phyloP scores from a whole-genome alignment of 2,113 vertebrate genomes.

The Urocolius indicus region DNA sequence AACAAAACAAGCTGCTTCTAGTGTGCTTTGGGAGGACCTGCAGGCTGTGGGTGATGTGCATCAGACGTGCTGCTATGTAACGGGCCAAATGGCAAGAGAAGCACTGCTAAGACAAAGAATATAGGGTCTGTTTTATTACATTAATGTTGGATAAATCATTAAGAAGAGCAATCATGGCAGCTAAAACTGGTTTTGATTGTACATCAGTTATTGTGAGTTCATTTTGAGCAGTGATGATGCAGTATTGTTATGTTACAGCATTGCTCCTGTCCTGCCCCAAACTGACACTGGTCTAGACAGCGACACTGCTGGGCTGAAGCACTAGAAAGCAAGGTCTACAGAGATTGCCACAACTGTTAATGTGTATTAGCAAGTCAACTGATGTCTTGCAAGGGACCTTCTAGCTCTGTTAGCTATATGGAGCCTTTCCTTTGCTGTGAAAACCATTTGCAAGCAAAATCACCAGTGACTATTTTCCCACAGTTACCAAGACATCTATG shows the following conservation, averaged over 20 bases:
- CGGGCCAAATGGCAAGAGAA: background rate
- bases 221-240: background rate
- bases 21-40: background rate
- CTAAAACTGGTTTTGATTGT: background rate
- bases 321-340: background rate
- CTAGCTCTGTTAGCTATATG: background rate
- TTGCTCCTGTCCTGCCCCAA: background rate
- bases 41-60: background rate
- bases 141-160: background rate
- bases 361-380: background rate
- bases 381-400: background rate
- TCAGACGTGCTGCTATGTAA: background rate
- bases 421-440: background rate
- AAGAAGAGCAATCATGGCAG: background rate
- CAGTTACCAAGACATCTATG: accelerated
- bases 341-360: background rate
- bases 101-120: background rate
- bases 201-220: background rate
- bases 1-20: background rate
- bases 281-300: background rate
- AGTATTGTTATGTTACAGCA: too few species aligned
- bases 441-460: background rate
- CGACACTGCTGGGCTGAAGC: background rate
- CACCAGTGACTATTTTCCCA: background rate
- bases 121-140: background rate